Evolutionary conservation across 2,113 vertebrate species (phyloP), one percentile per base, ranked within the genome.

Genomic region (Emydocephalus ijimae): DNA sequence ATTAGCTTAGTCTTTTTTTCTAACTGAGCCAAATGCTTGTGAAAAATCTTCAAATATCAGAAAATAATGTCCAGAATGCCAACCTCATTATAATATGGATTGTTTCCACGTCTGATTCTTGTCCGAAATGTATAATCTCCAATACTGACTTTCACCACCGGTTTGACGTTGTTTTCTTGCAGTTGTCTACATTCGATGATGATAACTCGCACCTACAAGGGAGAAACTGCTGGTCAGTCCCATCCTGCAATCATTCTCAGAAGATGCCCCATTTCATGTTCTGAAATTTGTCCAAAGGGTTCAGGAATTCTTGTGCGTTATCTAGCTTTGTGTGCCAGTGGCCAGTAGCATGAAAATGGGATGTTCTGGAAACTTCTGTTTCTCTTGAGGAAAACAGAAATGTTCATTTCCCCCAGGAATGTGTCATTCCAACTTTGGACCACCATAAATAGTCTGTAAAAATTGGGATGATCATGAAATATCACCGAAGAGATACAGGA

Each of bases 11-110:
- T 5, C 14, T 39, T 54, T 61, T 9, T 8, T 50, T 45, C 24
- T 69, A 39, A 21, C 34, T 24, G 26, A 87, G 74, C 2, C 3
- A 34, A 50, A 12, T 45, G 90, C 23, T 89, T 34, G 18, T 81
- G 64, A 24, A 56, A 34, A 34, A 81, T 1, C 21, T 1, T 29
- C 6, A n/a, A 48, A n/a, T 55, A 2, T 21, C 45, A 3, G 1
- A 43, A 50, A 14, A 14, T 3, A 5, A 10, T 50, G 26, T 39
- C 81, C 11, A 26, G 2, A 12, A 50, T 1, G 21, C 95, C 39
- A 88, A 97, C 97, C 96, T 97, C 97, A 2, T 97, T 94, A 91
- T 97, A 97, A 92, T 96, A 95, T 48, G 97, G 96, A 34, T 94
- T 97, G 92, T 93, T 97, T 20, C 97, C 97, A 8, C 34, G 93